phyloP scores from a whole-genome alignment of 2,113 vertebrate species.

The Syrmaticus mikado region DNA sequence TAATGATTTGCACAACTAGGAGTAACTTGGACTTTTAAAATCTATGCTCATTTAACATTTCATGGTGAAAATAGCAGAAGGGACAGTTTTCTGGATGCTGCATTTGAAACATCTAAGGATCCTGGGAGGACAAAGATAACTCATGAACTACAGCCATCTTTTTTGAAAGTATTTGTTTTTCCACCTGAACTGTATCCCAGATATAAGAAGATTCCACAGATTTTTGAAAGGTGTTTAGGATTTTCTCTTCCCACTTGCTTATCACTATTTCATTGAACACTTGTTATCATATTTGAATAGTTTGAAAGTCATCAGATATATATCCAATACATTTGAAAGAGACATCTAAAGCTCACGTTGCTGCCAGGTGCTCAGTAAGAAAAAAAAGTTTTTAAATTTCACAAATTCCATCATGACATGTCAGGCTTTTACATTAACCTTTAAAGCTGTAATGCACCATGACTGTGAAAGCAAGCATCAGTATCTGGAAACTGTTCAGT shows the following conservation, averaged over 20 bases:
- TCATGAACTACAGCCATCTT: background rate
- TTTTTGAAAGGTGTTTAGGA: conserved; percentile 12
- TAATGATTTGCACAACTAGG: background rate
- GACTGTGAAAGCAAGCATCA: background rate
- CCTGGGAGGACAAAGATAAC: background rate
- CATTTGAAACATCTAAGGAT: background rate
- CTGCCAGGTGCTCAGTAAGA: background rate
- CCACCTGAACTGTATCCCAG: background rate
- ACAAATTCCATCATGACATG: background rate
- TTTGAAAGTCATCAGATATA: conserved; percentile 37
- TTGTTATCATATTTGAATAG: background rate
- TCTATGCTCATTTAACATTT: background rate
- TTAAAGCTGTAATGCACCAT: background rate
- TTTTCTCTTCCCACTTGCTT: background rate
- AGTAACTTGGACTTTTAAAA: accelerated
- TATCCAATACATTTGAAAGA: background rate
- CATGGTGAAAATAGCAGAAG: background rate
- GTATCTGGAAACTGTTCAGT: background rate
- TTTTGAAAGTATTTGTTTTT: background rate
- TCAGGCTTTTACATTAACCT: conserved; percentile 1
- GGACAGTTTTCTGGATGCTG: background rate
- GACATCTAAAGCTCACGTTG: background rate
- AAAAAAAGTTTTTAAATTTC: conserved; percentile 9
- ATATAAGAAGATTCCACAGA: background rate
- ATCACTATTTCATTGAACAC: background rate